Percentiles rank a stretch among this genome's conserved stretches.
Evolutionary conservation across 1,140 invertebrate genomes (phyloP).

Genomic region (Kradibia gibbosae): DNA sequence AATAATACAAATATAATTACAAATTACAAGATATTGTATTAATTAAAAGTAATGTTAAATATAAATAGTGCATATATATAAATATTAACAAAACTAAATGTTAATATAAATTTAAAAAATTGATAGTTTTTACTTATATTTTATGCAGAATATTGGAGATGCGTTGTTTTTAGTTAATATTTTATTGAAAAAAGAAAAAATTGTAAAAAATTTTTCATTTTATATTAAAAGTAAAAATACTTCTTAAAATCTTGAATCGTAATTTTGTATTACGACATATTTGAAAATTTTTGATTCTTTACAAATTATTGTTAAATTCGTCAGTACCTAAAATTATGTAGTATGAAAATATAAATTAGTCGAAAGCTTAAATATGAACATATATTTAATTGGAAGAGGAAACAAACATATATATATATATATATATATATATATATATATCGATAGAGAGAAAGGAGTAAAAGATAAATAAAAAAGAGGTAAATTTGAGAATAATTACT

Average conservation of each 20-base stretch:
- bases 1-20: constrained; percentile 32
- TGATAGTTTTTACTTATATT: constrained; percentile 18
- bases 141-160: not conserved
- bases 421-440: too few relatives aligned
- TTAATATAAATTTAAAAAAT: constrained; percentile 11
- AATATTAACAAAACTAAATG: constrained; percentile 37
- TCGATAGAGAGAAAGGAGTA: constrained; percentile 1
- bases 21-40: constrained; percentile 24
- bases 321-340: constrained; percentile 23
- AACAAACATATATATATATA: too few relatives aligned
- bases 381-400: not conserved
- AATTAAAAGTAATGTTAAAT: constrained; percentile 26
- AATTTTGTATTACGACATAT: too few relatives aligned
- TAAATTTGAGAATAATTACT: constrained; percentile 17
- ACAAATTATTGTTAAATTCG: constrained; percentile 28
- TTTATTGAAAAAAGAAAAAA: too few relatives aligned
- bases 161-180: not conserved
- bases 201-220: too few relatives aligned
- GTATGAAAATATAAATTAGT: not conserved
- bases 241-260: too few relatives aligned
- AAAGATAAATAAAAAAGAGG: constrained; percentile 4
- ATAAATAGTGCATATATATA: constrained; percentile 37
- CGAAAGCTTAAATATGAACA: not conserved
- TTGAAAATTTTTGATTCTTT: too few relatives aligned
- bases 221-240: too few relatives aligned